Conservation (phyloP, 37 sponge, comb jelly and placozoan species). For the Ephydatia muelleri region DNA sequence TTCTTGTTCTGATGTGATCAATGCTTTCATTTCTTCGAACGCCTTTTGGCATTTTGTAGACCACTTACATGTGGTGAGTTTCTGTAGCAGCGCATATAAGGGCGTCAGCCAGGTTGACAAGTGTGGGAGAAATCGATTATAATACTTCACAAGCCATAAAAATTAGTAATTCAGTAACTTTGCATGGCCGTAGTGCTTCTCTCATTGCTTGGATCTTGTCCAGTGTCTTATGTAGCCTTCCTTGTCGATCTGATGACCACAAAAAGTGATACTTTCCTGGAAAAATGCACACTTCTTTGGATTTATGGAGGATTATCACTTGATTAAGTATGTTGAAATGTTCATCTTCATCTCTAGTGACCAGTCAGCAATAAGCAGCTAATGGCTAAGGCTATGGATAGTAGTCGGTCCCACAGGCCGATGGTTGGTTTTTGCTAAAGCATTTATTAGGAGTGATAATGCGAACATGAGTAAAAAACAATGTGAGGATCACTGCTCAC, state of each 20-base stretch:
- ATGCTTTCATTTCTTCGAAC: conserved; percentile 19
- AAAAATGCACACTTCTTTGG: conserved; percentile 21
- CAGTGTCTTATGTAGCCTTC: too few relatives aligned
- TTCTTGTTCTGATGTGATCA: conserved; percentile 11
- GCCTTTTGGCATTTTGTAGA: conserved; percentile 12
- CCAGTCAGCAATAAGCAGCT: too few relatives aligned
- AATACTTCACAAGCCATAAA: conserved; percentile 41
- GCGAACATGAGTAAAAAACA: too few relatives aligned
- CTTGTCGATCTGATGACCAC: conserved; percentile 20
- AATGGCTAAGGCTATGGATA: too few relatives aligned
- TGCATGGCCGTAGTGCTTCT: conserved; percentile 21
- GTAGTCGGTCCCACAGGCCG: too few relatives aligned
- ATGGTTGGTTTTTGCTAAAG: too few relatives aligned
- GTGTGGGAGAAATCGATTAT: conserved; percentile 34
- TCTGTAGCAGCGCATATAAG: conserved; percentile 26
- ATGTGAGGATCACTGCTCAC: too few relatives aligned
- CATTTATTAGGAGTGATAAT: too few relatives aligned
- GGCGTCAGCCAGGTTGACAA: conserved; percentile 26
- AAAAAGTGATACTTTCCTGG: neutral
- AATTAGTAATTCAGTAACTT: conserved; percentile 17
- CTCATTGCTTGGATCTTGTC: too few relatives aligned
- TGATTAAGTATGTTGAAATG: too few relatives aligned
- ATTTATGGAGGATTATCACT: conserved; percentile 10
- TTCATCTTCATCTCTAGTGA: too few relatives aligned
- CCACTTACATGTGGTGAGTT: conserved; percentile 32